Evolutionary conservation across 2,797 vertebrate genomes (phyloP).

Genomic region (Hirundo rustica): DNA sequence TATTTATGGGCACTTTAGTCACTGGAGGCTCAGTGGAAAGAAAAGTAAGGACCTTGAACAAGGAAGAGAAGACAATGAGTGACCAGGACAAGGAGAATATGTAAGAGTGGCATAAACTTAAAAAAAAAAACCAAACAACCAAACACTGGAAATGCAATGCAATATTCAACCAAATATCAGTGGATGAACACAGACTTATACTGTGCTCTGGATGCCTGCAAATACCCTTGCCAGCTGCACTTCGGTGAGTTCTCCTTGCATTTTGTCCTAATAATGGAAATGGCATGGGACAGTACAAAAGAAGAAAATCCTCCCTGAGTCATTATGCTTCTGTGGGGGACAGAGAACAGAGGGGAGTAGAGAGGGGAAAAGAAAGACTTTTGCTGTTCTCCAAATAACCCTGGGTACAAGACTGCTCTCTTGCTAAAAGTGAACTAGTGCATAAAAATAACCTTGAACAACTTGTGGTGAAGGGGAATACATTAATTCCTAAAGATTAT

Average conservation of each 20-base stretch:
- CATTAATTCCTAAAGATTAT: not conserved
- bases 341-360: not conserved
- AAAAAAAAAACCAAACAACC: not conserved
- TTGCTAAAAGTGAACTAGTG: not conserved
- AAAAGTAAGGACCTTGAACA: not conserved
- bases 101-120: not conserved
- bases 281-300: not conserved
- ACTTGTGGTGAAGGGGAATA: not conserved
- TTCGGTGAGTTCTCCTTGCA: not conserved
- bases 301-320: not conserved
- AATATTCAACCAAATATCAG: not conserved
- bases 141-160: not conserved
- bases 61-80: not conserved
- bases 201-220: not conserved
- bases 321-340: not conserved
- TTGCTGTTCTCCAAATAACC: not conserved
- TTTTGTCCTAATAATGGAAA: not conserved
- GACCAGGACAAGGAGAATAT: not conserved
- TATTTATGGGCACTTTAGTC: not conserved
- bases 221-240: not conserved
- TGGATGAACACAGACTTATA: not conserved
- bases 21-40: not conserved
- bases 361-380: not conserved
- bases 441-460: not conserved
- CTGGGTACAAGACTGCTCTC: not conserved